Base-by-base conservation (phyloP, 2,113 vertebrate species). In the Bungarus multicinctus region DNA sequence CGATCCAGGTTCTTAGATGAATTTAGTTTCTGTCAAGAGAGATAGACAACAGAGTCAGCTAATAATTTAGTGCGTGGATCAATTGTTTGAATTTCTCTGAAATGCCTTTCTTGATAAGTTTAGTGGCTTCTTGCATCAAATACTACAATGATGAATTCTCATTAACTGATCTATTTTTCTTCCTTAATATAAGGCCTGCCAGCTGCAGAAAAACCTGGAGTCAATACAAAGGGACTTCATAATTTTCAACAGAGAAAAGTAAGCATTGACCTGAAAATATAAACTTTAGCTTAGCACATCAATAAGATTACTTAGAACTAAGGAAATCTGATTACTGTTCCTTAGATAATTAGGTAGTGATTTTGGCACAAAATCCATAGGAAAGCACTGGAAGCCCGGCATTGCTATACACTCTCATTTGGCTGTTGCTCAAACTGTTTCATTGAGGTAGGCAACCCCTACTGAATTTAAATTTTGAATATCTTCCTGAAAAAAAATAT, bases 181-280 rank as follows among this genome's bases (percentile, higher is more conserved):
- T 93, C 47, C 53, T 1, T 64, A 58, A 25, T 50, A 54, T 39
- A 97, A 99, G 99, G 98, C 97, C 2, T 98, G 98, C 87, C 98
- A 98, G 93, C 95, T 99, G 93, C 99, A 99, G 96, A 98, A 98
- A 95, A 98, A 99, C 69, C 95, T 99, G 91, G 99, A 99, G 55
- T 98, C 97, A 34, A 98, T 99, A 89, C 98, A 99, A 93, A 99
- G 98, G 94, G 99, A 99, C 95, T 99, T 99, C 97, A 98, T 99
- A 54, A 97, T 99, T 97, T 99, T 99, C 98, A 99, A 99, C 98
- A 98, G 99, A 98, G 99, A 99, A 97, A 99, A 98, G 99, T 99
- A 98, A 98, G 98, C 97, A 12, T 18, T 18, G 81, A 30, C 27
- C 4, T 88, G 53, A 50, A 20, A 91, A 90, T 52, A 11, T 30